Evolutionary conservation across 1,140 invertebrate genomes (phyloP), one percentile per base, ranked within the genome.

Genomic region (Apis laboriosa): DNA sequence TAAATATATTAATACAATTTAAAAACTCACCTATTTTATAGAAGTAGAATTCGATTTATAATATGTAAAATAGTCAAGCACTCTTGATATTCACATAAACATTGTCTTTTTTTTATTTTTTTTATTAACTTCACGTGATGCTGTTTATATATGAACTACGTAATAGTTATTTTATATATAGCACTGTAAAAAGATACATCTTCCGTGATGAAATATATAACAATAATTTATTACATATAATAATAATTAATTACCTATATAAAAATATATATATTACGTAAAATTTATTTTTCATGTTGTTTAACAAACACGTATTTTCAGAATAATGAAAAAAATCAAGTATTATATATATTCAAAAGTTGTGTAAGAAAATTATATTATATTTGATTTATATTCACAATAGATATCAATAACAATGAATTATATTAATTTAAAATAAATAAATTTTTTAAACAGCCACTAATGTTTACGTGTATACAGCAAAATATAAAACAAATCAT

Each of bases 21-120:
- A 68, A 66, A 77, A 77, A 77, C 76, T 77, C 64, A 77, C 76
- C 76, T 77, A n/a, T 58, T 67, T 77, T 34, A 28, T 49, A 56
- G 51, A 49, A 34, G 53, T 53, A 53, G 28, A 19, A 68, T 67
- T 77, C 19, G 4, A 68, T 17, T 56, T 55, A 53, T 13, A 34
- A 80, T 60, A 53, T 15, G 68, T 12, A 49, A 19, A 64, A 74
- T 49, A 21, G 49, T 49, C 66, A n/a, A 24, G 17, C 78, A 64
- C 77, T 68, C 12, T 71, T 49, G 19, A 15, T 9, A 24, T 17
- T 64, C 71, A 64, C 64, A 77, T 49, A 15, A 63, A 76, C 60
- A 63, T 61, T 67, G 34, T 77, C 53, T 49, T 12, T 56, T 56
- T 68, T 55, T 76, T 49, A 1, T 66, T 19, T 53, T 66, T 76